Conservation (phyloP, 2,888 invertebrate species). For the Drosophila nr. fundita region DNA sequence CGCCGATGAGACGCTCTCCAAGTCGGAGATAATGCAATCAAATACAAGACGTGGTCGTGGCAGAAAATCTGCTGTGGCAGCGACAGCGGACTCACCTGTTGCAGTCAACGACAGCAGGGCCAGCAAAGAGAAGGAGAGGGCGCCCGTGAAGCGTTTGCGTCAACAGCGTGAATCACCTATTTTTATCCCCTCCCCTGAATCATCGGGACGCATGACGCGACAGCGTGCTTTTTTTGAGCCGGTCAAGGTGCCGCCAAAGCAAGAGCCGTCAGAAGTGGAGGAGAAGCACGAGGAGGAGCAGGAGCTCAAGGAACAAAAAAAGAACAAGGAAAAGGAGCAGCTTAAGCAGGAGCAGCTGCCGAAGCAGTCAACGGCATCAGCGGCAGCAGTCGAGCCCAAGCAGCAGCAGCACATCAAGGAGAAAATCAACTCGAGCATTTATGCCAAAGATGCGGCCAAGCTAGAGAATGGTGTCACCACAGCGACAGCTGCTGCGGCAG, state of each 20-base stretch:
- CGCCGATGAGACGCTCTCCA: conserved; percentile 43
- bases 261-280: conserved; percentile 23
- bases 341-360: background rate
- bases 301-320: conserved; percentile 26
- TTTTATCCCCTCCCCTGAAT: conserved; percentile 84
- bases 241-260: conserved; percentile 80
- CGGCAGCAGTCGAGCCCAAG: background rate
- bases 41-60: conserved; percentile 65
- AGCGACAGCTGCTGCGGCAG: conserved; percentile 19
- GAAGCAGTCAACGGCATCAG: background rate
- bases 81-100: conserved; percentile 28
- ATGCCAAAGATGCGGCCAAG: conserved; percentile 66
- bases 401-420: conserved; percentile 53
- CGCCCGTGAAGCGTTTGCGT: conserved; percentile 76
- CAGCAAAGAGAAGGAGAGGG: conserved; percentile 55
- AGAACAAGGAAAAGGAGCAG: background rate
- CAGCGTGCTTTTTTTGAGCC: conserved; percentile 84
- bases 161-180: conserved; percentile 84
- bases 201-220: conserved; percentile 84
- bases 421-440: conserved; percentile 69
- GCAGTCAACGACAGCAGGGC: conserved; percentile 36
- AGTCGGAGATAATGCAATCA: conserved; percentile 49
- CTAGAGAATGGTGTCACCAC: conserved; percentile 65
- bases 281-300: conserved; percentile 12
- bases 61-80: conserved; percentile 43